Evolutionary conservation across 1,140 invertebrate species (phyloP).

Genomic region (Marisa cornuarietis): DNA sequence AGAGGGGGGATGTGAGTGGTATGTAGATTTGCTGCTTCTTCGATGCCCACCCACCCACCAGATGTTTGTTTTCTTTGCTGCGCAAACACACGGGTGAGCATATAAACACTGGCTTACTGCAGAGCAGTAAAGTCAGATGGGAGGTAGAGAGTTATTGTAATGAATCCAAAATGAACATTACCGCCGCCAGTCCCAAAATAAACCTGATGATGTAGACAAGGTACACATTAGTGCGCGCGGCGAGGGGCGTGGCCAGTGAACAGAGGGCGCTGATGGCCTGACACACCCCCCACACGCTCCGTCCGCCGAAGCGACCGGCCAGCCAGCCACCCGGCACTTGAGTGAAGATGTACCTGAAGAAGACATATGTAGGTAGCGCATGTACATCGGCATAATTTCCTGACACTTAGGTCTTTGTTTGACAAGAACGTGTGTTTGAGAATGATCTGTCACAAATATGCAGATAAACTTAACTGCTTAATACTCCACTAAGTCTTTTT

Average conservation of each 20-base stretch:
- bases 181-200: conserved; percentile 45
- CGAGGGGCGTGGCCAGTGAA: conserved; percentile 43
- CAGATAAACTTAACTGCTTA: not conserved
- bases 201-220: conserved; percentile 40
- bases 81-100: too few relatives aligned
- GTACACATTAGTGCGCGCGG: conserved; percentile 38
- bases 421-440: not conserved
- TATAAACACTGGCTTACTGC: too few relatives aligned
- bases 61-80: too few relatives aligned
- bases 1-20: too few relatives aligned
- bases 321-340: conserved; percentile 70
- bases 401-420: not conserved
- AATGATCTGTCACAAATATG: not conserved
- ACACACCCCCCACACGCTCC: conserved; percentile 46
- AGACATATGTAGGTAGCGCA: not conserved
- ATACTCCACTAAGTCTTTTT: too few relatives aligned
- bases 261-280: conserved; percentile 38
- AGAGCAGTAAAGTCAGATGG: too few relatives aligned
- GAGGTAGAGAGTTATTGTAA: too few relatives aligned
- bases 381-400: not conserved
- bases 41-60: too few relatives aligned
- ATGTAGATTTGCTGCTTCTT: too few relatives aligned
- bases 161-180: conserved; percentile 28
- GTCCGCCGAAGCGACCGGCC: conserved; percentile 55
- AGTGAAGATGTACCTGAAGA: conserved; percentile 29